Evolutionary conservation across 2,888 invertebrate species (phyloP).

Genomic region (Endotricha flammealis): DNA sequence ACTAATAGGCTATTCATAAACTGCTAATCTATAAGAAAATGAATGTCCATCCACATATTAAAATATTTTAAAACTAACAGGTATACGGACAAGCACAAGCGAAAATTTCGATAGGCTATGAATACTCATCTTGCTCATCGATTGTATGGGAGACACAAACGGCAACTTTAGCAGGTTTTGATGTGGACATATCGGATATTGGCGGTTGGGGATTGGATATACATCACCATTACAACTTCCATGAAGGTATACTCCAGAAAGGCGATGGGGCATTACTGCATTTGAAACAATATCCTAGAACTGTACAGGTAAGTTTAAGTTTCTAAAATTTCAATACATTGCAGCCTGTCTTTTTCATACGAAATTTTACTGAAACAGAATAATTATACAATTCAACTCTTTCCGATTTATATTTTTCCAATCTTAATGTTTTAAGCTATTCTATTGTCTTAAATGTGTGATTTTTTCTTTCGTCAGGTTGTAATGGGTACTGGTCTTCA

Average conservation of each 20-base stretch:
- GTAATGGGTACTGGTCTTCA: conserved; percentile 95
- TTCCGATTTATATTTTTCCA: too few relatives aligned
- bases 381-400: too few relatives aligned
- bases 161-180: conserved; percentile 95
- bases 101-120: conserved; percentile 94
- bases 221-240: conserved; percentile 99
- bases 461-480: conserved; percentile 78
- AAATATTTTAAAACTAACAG: conserved; percentile 38
- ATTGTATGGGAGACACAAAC: conserved; percentile 98
- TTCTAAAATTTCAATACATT: too few relatives aligned
- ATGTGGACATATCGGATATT: conserved; percentile 97
- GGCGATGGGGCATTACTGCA: conserved; percentile 97
- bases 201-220: conserved; percentile 99
- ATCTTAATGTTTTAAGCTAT: too few relatives aligned
- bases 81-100: conserved; percentile 92
- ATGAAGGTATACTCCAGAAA: conserved; percentile 98
- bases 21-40: too few relatives aligned
- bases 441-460: too few relatives aligned
- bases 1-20: too few relatives aligned
- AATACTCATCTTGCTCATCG: conserved; percentile 90
- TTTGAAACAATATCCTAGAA: conserved; percentile 93
- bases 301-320: conserved; percentile 82
- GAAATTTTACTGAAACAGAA: too few relatives aligned
- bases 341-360: too few relatives aligned
- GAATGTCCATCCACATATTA: not conserved